Base-by-base conservation (phyloP, 2,113 vertebrate species). In the Strix aluco region DNA sequence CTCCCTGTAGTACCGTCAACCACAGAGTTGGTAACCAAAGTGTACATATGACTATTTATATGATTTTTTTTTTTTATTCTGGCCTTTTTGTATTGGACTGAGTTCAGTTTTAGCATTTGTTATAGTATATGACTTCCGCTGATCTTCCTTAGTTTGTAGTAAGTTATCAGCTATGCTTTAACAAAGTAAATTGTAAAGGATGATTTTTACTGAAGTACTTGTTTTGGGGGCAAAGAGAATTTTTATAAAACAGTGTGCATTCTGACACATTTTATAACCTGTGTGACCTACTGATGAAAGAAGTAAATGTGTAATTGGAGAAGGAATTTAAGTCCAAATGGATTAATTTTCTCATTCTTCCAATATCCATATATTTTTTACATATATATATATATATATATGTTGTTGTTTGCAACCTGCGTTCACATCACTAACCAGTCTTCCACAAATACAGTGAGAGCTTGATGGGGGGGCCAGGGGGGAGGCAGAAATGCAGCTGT, bases 1-100 rank as follows among this genome's bases (percentile, higher is more conserved):
- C 90, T 96, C 20, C 27, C 58, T 69, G 34, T 34, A 74, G 66
- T 73, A 72, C 74, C 29, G 11, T 57, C 91, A 92, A 2, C 70
- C n/a, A 2, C n/a, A 49, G 49, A 69, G 83, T 69, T 93, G 66
- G 40, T 91, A 95, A 93, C 71, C 80, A 91, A 95, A 86, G 85
- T 97, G 91, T 97, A 89, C 69, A 89, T 86, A 77, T 21, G 46
- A 89, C 57, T 97, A 97, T 98, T 97, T 98, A 97, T 96, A 92
- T 63, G 47, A 75, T 5, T 87, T 88, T 92, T 87, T 88, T 92
- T 92, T 66, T 95, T 83, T 73, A 91, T 96, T 97, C 75, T 94
- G 40, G 80, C 52, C 47, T 29, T 93, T 95, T 86, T 93, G 7
- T 92, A 96, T 81, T 82, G 88, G 58, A 86, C 66, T 59, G 70